Evolutionary conservation across 2,113 vertebrate species (phyloP), one percentile per base, ranked within the genome.

Genomic region (Myxocyprinus asiaticus): DNA sequence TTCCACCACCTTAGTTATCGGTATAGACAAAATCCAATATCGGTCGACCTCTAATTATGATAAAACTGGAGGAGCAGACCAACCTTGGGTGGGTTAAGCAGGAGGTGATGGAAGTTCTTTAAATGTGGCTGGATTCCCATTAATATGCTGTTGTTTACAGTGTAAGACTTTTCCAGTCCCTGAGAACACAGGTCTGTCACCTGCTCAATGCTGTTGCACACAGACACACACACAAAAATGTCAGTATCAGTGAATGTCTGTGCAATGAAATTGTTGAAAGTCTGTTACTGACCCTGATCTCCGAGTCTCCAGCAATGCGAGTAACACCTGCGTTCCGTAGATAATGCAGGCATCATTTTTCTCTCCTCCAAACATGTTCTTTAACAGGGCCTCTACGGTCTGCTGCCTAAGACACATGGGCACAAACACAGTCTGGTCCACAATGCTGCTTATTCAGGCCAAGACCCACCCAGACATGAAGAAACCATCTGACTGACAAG

Each of bases 1-100:
- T 33, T 33, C 22, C 22, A 33, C 22, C 22, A 33, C 22, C 22
- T 33, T 33, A 33, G 22, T 33, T 33, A 33, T 33, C 22, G 22
- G 22, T 33, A 33, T 3, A 33, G 22, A 3, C 22, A 33, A 33
- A 33, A 33, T 33, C 22, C 3, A 33, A 1, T 33, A 33, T 33
- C 22, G 22, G 22, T 33, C 3, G 22, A 33, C 22, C 22, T 33
- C 22, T 33, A 33, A 33, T 33, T 33, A 33, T 14, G 4, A 70
- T 56, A 44, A 6, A 74, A 44, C 7, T 4, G 22, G 2, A 69
- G 33, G 22, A 33, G 6, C 53, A 12, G 12, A 43, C 42, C 81
- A 92, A 98, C 97, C 95, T 97, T 97, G 73, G 96, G 97, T 0
- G 97, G 97, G 73, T 88, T 89, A 86, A 96, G 94, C 83, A 99